A percentile compares a stretch with the other conserved stretches of the same genome.
Evolutionary conservation across 2,113 vertebrate species (phyloP).

Genomic region (Pseudopipra pipra): DNA sequence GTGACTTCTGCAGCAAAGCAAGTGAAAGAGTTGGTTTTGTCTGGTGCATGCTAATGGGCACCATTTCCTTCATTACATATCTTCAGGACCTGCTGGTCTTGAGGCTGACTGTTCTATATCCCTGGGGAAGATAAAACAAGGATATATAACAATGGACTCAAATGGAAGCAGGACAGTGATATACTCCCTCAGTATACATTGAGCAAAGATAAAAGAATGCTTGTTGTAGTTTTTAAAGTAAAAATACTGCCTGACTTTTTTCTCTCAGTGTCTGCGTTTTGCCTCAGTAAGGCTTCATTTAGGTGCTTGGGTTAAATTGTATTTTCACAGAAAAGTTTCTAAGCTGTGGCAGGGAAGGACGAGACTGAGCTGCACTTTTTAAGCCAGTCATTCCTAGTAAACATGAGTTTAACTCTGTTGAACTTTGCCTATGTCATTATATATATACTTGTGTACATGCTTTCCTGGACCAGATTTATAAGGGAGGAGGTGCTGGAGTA

Average conservation of each 20-base stretch:
- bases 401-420: neutral
- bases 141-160: neutral
- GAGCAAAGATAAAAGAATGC: neutral
- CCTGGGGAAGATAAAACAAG: constrained; percentile 9
- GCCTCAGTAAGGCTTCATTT: neutral
- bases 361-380: neutral
- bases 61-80: constrained; percentile 7
- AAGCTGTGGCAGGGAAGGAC: neutral
- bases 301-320: neutral
- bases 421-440: accelerated
- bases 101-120: neutral
- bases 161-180: neutral
- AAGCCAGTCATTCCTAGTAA: neutral
- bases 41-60: constrained; percentile 11
- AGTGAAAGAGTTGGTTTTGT: neutral
- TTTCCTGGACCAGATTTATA: neutral
- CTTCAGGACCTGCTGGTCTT: constrained; percentile 10
- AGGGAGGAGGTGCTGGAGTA: neutral
- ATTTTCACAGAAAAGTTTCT: neutral
- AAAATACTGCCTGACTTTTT: neutral
- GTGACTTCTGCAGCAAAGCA: constrained; percentile 14
- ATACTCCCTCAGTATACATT: neutral
- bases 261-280: neutral
- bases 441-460: neutral
- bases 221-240: constrained; percentile 3